Conservation (phyloP, 2,113 vertebrate species). For the Geococcyx californianus region DNA sequence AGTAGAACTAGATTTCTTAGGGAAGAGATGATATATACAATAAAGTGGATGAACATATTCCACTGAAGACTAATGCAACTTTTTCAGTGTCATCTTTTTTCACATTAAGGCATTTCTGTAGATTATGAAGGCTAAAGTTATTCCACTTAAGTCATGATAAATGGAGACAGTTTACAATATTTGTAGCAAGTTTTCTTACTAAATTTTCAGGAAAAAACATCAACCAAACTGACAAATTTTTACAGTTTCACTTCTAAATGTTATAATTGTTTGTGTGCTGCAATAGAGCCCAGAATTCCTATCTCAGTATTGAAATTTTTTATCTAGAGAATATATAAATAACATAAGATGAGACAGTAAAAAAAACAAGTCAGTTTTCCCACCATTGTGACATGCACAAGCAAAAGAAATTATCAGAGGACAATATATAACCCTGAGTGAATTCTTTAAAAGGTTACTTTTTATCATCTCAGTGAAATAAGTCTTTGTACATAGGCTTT, state of each 20-base stretch:
- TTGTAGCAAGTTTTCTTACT: background rate
- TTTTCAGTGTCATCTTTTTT: background rate
- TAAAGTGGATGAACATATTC: background rate
- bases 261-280: background rate
- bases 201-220: background rate
- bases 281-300: background rate
- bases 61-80: background rate
- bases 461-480: background rate
- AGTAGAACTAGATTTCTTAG: background rate
- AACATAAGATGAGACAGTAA: background rate
- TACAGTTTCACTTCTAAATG: background rate
- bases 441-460: background rate
- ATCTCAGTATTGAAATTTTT: background rate
- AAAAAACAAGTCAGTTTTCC: background rate
- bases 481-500: background rate
- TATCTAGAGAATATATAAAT: background rate
- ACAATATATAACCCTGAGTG: background rate
- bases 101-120: background rate
- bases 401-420: background rate
- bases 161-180: background rate
- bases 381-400: background rate
- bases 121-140: background rate
- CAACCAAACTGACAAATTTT: background rate
- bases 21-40: background rate
- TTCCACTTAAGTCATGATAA: background rate